These are phyloP conservation scores for Protomyctophum bolini DNA, from an alignment of 2,113 vertebrate genomes.

Conservation along the genomic window DNA sequence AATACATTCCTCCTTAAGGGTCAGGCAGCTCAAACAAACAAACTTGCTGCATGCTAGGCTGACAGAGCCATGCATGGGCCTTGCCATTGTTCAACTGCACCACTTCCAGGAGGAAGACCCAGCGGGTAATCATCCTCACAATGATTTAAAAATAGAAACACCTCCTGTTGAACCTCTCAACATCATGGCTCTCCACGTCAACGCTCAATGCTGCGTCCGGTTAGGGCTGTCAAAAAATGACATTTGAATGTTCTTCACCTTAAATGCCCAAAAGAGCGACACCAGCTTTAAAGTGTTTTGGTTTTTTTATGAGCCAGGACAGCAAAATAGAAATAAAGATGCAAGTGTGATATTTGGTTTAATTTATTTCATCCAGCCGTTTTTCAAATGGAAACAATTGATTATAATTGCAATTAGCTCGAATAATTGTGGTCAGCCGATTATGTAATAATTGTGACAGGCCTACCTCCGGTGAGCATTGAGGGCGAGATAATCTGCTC, in stretches of 20 bases:
- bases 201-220: background rate
- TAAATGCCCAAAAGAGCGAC: too few species aligned
- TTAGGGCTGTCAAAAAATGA: background rate
- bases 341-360: too few species aligned
- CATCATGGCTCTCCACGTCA: background rate
- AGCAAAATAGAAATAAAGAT: too few species aligned
- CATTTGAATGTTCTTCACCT: too few species aligned
- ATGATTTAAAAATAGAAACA: background rate
- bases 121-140: conserved; percentile 11
- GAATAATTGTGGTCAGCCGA: background rate
- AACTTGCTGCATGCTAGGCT: background rate
- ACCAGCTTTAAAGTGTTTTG: too few species aligned
- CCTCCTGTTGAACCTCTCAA: conserved; percentile 2
- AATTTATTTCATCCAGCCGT: too few species aligned
- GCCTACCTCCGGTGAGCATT: background rate
- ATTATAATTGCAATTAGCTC: too few species aligned
- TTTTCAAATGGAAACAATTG: too few species aligned
- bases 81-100: conserved; percentile 27
- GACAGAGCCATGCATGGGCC: conserved; percentile 21
- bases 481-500: conserved; percentile 21
- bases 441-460: background rate
- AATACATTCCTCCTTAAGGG: conserved; percentile 22
- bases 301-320: too few species aligned
- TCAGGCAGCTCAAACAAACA: conserved; percentile 20
- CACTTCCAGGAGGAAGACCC: conserved; percentile 24